A percentile compares a stretch with the other conserved stretches of the same genome.
phyloP scores from a whole-genome alignment of 2,888 invertebrate species.

The Morpho deidamia region DNA sequence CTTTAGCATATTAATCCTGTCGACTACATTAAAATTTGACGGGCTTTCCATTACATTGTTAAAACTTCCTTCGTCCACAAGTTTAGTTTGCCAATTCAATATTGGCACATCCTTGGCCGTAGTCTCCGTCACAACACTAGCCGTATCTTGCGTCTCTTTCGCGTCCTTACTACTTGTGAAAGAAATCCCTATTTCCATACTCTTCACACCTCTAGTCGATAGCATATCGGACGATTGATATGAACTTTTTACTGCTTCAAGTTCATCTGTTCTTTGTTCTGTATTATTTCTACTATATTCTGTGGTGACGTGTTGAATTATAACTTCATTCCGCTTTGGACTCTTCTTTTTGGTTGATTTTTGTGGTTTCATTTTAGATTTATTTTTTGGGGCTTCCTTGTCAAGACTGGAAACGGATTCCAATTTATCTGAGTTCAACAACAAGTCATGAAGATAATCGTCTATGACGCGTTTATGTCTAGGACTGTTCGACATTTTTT shows the following conservation, averaged over 20 bases:
- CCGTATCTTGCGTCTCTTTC: constrained; percentile 18
- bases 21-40: constrained; percentile 43
- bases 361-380: background rate
- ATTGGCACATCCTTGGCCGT: constrained; percentile 12
- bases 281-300: constrained; percentile 19
- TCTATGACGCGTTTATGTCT: background rate
- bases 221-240: background rate
- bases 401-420: background rate
- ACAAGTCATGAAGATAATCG: constrained; percentile 22
- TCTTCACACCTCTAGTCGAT: constrained; percentile 16
- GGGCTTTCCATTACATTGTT: constrained; percentile 34
- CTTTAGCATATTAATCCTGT: constrained; percentile 52
- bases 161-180: constrained; percentile 42
- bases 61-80: constrained; percentile 24
- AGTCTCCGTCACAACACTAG: constrained; percentile 10
- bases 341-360: background rate
- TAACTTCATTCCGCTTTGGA: constrained; percentile 1
- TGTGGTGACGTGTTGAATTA: constrained; percentile 11
- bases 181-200: constrained; percentile 33
- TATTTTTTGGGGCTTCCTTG: background rate
- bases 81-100: constrained; percentile 34
- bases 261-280: too few relatives aligned
- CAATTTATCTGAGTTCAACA: constrained; percentile 6
- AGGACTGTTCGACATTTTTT: constrained; percentile 42
- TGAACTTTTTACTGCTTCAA: too few relatives aligned